Conservation (phyloP, 92 coral and sea anemone genomes). For the Diadumene lineata region DNA sequence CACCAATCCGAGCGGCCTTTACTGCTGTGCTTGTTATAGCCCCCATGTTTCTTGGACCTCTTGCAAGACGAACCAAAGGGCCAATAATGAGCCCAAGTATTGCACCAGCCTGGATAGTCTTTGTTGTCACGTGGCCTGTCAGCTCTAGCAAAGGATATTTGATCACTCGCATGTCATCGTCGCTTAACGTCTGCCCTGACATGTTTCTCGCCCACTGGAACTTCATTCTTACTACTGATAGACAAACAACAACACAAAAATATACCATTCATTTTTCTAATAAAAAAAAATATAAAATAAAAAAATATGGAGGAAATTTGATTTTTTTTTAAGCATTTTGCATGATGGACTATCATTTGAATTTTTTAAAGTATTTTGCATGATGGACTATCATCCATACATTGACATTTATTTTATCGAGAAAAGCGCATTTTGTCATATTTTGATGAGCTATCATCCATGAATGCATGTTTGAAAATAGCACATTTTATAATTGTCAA, state of each 20-base stretch:
- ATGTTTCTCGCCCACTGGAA: slow-evolving; percentile 64
- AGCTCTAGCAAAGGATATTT: slow-evolving; percentile 52
- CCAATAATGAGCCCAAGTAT: slow-evolving; percentile 64
- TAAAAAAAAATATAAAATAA: not conserved
- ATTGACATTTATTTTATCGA: too few species aligned
- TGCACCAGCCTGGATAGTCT: slow-evolving; percentile 67
- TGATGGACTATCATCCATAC: too few species aligned
- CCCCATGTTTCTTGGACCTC: slow-evolving; percentile 53
- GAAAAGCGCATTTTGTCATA: too few species aligned
- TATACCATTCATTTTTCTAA: not conserved
- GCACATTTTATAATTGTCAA: too few species aligned
- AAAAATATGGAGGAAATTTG: not conserved
- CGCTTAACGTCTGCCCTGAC: slow-evolving; percentile 55
- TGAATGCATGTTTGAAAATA: too few species aligned
- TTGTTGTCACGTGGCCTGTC: slow-evolving; percentile 56
- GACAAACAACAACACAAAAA: not conserved
- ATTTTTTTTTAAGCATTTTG: too few species aligned
- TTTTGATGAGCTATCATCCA: too few species aligned
- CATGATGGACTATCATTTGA: too few species aligned
- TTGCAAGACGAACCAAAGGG: slow-evolving; percentile 53
- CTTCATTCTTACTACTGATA: slow-evolving; percentile 33
- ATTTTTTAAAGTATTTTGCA: too few species aligned
- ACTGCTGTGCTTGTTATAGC: slow-evolving; percentile 58
- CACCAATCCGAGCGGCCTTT: slow-evolving; percentile 58
- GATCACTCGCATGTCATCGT: slow-evolving; percentile 59